Evolutionary conservation across 2,113 vertebrate species (phyloP).

Genomic region (Origma solitaria): DNA sequence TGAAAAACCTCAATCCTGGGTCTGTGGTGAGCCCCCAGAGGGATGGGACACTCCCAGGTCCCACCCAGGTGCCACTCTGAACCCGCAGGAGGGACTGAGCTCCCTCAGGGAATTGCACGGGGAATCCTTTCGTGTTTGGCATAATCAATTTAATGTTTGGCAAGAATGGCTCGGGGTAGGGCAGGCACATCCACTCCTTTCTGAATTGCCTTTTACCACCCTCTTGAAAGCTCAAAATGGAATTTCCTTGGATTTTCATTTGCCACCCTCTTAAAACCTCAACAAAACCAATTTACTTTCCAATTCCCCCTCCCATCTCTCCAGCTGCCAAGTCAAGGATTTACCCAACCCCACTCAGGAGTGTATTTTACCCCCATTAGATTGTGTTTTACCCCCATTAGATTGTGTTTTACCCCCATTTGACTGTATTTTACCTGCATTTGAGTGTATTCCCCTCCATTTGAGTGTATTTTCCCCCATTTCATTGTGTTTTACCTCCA

Average conservation of each 20-base stretch:
- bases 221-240: conserved; percentile 1
- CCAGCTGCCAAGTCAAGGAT: background rate
- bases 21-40: background rate
- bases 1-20: no score
- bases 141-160: background rate
- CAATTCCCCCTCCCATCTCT: background rate
- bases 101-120: background rate
- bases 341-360: background rate
- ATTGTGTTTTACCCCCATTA: rapidly evolving
- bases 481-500: background rate
- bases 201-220: background rate
- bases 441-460: background rate
- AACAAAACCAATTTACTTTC: background rate
- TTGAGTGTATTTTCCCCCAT: background rate
- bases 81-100: background rate
- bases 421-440: background rate
- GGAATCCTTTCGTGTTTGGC: background rate
- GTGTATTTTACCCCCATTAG: background rate
- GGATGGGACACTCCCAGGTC: rapidly evolving
- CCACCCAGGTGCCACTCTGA: background rate
- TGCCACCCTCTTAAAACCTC: background rate
- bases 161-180: background rate
- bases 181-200: background rate
- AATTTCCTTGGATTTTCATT: background rate
- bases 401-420: background rate